Evolutionary conservation across 2,113 vertebrate species (phyloP), one percentile per base, ranked within the genome.

Genomic region (Heteronetta atricapilla): DNA sequence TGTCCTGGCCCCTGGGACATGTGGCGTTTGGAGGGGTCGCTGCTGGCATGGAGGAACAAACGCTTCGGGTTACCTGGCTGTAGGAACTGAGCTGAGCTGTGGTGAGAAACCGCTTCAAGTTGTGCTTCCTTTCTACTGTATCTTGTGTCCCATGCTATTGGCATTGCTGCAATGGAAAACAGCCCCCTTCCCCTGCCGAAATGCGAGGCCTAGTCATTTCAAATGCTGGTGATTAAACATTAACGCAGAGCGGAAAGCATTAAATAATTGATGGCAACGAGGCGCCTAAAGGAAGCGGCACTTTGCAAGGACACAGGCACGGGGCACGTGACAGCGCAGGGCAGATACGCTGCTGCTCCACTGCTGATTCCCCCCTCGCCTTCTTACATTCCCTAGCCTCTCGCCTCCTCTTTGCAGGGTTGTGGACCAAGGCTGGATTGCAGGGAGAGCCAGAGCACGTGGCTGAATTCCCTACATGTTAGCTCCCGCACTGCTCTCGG

Each of bases 311-410:
- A n/a, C 0, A n/a, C 40, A 48, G 68, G 68, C 58, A 18, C 0
- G 3, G 12, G 73, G n/a, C 19, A 13, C 3, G 18, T 53, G 82
- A 34, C 8, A 20, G 44, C n/a, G 17, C 33, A 26, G 78, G 33
- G 44, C 52, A 25, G 67, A 10, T 3, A 1, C 3, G 67, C 42
- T 50, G 33, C 22, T 9, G 56, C 48, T 50, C 25, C 6, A 5
- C 11, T 26, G 13, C 3, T 0, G 38, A 12, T 23, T 48, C n/a
- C 36, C n/a, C 5, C 2, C n/a, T 83, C 21, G 46, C 33, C 53
- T 66, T 4, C 2, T 6, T 3, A 1, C 29, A 76, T 58, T 18
- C 33, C 40, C 13, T 6, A 4, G 29, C 25, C 59, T 68, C 64
- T 60, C 38, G 10, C 29, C 42, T 74, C 25, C 28, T 63, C 42